These are phyloP conservation scores for Morinoia aosen DNA, from an alignment of 2,888 invertebrate species.

Conservation along the genomic window DNA sequence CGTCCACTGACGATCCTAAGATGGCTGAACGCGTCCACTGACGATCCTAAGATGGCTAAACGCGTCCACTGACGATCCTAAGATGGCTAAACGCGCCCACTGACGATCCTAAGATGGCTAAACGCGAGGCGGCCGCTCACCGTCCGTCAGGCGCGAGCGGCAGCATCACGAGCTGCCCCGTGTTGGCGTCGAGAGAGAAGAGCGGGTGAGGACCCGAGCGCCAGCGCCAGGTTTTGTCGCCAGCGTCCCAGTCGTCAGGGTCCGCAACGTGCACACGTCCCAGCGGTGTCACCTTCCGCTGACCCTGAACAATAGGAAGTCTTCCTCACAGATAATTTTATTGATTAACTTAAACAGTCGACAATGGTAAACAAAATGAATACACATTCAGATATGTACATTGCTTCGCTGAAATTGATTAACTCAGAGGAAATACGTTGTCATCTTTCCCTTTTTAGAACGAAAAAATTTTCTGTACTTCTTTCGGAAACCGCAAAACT, in stretches of 20 bases:
- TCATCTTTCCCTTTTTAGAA: not conserved
- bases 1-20: too few relatives aligned
- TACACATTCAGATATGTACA: not conserved
- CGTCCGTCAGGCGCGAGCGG: constrained; percentile 89
- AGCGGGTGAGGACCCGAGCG: constrained; percentile 77
- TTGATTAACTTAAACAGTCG: not conserved
- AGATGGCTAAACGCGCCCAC: too few relatives aligned
- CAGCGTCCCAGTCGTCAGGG: constrained; percentile 98
- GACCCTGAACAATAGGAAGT: constrained; percentile 76
- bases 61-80: too few relatives aligned
- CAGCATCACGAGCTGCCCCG: constrained; percentile 95
- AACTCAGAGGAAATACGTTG: not conserved
- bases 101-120: too few relatives aligned
- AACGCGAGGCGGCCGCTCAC: constrained; percentile 68
- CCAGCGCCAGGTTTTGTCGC: constrained; percentile 97
- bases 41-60: too few relatives aligned
- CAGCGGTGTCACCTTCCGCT: constrained; percentile 90
- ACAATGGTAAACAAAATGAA: not conserved
- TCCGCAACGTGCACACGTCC: constrained; percentile 97
- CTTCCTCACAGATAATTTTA: not conserved
- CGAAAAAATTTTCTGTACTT: not conserved
- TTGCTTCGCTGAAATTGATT: not conserved
- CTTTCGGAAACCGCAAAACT: not conserved
- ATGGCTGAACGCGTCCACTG: too few relatives aligned
- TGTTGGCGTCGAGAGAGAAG: constrained; percentile 90